Evolutionary conservation across 2,888 invertebrate species (phyloP).

Genomic region (Hypomecis atomaria): DNA sequence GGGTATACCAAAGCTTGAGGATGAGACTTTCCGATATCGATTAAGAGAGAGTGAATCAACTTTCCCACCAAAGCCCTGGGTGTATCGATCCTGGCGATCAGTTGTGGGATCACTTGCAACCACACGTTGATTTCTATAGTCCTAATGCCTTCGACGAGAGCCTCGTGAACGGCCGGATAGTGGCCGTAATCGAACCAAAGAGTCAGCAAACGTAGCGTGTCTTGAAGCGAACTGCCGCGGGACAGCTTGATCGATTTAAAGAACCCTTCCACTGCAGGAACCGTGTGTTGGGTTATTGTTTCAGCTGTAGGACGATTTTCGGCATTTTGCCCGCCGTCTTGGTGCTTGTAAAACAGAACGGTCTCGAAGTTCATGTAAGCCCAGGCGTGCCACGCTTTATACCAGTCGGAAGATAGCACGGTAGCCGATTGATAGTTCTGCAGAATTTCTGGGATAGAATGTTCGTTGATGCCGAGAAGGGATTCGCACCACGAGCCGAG

Average conservation of each 20-base stretch:
- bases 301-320: conserved; percentile 59
- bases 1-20: conserved; percentile 99
- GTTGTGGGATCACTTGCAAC: conserved; percentile 99
- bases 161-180: conserved; percentile 96
- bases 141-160: conserved; percentile 95
- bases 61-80: conserved; percentile 94
- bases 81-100: conserved; percentile 99
- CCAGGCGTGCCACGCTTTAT: conserved; percentile 99
- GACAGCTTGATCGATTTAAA: conserved; percentile 97
- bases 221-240: conserved; percentile 96
- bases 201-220: conserved; percentile 96
- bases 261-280: conserved; percentile 97
- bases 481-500: conserved; percentile 98
- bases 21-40: conserved; percentile 98
- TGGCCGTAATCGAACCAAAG: conserved; percentile 99
- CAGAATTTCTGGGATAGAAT: conserved; percentile 90
- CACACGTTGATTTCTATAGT: conserved; percentile 98
- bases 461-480: conserved; percentile 91
- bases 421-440: conserved; percentile 93
- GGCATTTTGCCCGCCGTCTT: conserved; percentile 62
- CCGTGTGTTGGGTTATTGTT: conserved; percentile 91
- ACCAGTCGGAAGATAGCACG: conserved; percentile 94
- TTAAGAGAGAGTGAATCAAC: conserved; percentile 95
- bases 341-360: conserved; percentile 87
- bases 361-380: conserved; percentile 99